A percentile compares a stretch with the other conserved stretches of the same genome.
Conservation (phyloP, 2,888 invertebrate species). For the Mantis religiosa region DNA sequence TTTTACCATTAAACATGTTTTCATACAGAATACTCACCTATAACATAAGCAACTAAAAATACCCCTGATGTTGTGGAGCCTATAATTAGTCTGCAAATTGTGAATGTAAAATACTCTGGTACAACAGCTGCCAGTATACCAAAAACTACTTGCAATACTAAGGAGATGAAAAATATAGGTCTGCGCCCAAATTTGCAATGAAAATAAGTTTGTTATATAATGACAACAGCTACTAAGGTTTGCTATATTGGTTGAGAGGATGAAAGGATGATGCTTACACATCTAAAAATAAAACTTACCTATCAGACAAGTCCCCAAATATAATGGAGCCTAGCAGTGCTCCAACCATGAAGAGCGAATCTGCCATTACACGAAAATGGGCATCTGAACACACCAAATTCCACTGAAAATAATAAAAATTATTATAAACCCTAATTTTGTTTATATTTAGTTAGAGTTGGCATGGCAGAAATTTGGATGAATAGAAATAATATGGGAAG, state of each 20-base stretch:
- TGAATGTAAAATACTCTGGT: slow-evolving; percentile 64
- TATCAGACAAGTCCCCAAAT: slow-evolving; percentile 69
- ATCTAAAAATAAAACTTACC: slow-evolving; percentile 38
- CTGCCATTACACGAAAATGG: slow-evolving; percentile 60
- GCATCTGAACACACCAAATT: slow-evolving; percentile 62
- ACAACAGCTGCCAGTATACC: slow-evolving; percentile 63
- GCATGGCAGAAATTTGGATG: too few species aligned
- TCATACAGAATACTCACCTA: slow-evolving; percentile 50
- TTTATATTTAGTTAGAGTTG: too few species aligned
- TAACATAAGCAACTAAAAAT: slow-evolving; percentile 73
- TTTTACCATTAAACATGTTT: background rate
- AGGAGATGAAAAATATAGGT: slow-evolving; percentile 66
- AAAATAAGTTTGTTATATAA: background rate
- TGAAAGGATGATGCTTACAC: background rate
- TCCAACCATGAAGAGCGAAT: slow-evolving; percentile 67
- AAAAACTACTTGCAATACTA: slow-evolving; percentile 64
- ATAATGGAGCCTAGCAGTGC: slow-evolving; percentile 68
- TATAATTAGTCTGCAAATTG: slow-evolving; percentile 60
- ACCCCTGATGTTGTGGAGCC: slow-evolving; percentile 73
- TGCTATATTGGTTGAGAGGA: background rate
- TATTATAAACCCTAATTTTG: too few species aligned
- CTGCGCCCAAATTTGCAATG: slow-evolving; percentile 59
- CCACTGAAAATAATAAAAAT: slow-evolving; percentile 48
- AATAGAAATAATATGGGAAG: too few species aligned
- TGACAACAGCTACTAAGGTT: background rate